These are phyloP conservation scores for Sitta europaea DNA, from an alignment of 2,113 vertebrate genomes.

Conservation along the genomic window DNA sequence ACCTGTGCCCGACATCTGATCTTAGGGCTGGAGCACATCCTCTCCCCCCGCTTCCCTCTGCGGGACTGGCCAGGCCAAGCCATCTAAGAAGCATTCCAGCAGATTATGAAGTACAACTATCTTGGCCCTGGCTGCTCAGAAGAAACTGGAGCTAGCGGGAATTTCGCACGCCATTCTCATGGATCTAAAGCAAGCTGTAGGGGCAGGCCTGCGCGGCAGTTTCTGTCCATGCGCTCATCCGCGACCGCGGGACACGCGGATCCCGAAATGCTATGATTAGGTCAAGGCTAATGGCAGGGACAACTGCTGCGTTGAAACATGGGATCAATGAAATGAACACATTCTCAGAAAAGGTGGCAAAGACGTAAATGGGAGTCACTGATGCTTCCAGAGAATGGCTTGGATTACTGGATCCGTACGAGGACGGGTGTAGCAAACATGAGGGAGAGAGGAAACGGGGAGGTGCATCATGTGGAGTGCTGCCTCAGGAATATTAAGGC, in stretches of 20 bases:
- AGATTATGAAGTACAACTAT: constrained; percentile 67
- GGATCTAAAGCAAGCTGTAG: background rate
- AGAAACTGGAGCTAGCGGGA: constrained; percentile 66
- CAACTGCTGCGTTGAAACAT: constrained; percentile 48
- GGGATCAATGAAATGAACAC: constrained; percentile 38
- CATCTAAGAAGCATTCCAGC: constrained; percentile 59
- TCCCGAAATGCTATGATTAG: constrained; percentile 55
- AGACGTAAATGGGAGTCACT: constrained; percentile 22
- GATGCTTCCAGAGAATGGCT: constrained; percentile 1
- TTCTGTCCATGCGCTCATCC: constrained; percentile 44
- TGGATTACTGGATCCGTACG: background rate
- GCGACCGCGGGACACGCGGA: background rate
- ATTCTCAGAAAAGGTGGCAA: constrained; percentile 46
- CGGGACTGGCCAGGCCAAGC: background rate
- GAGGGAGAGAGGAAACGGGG: background rate
- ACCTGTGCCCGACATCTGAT: constrained; percentile 70
- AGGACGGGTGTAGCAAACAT: background rate
- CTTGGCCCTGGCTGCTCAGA: constrained; percentile 48
- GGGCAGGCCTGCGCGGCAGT: background rate
- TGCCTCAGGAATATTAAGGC: background rate
- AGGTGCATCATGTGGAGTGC: background rate
- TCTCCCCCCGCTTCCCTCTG: constrained; percentile 26
- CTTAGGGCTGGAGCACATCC: constrained; percentile 52
- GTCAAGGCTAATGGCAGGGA: constrained; percentile 66
- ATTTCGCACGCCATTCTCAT: constrained; percentile 55